phyloP scores from a whole-genome alignment of 1,140 invertebrate species.

The Tetramorium alpestre region DNA sequence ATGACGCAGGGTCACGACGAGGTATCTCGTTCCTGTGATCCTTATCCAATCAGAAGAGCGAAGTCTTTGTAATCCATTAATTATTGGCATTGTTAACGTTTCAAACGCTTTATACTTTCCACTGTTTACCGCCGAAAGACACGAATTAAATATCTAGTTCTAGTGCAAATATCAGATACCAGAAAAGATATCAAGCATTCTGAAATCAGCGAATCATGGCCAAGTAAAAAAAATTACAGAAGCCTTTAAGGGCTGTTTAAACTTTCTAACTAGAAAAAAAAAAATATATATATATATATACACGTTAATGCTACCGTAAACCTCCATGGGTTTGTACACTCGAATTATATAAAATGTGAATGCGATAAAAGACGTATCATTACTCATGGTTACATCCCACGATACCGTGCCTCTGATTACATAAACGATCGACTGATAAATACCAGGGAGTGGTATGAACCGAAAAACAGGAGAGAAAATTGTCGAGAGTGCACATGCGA shows the following conservation, averaged over 20 bases:
- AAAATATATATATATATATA: neutral
- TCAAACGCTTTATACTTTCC: neutral
- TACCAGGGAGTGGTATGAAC: slow-evolving; percentile 32
- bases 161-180: slow-evolving; percentile 8
- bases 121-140: neutral
- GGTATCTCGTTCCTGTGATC: slow-evolving; percentile 33
- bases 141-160: neutral
- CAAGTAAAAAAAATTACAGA: neutral
- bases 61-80: slow-evolving; percentile 37
- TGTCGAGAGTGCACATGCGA: slow-evolving; percentile 47
- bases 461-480: slow-evolving; percentile 65
- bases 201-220: neutral
- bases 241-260: neutral
- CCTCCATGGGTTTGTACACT: neutral
- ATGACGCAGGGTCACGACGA: slow-evolving; percentile 70
- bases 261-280: neutral
- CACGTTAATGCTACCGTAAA: slow-evolving; percentile 37
- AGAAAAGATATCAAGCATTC: neutral
- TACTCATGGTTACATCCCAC: slow-evolving; percentile 29
- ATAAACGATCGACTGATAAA: slow-evolving; percentile 61
- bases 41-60: slow-evolving; percentile 35
- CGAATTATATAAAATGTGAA: slow-evolving; percentile 39
- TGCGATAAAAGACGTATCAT: slow-evolving; percentile 50
- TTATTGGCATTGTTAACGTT: slow-evolving; percentile 17
- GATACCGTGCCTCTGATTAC: slow-evolving; percentile 51